Percentiles rank a stretch among this genome's conserved stretches.
phyloP scores from a whole-genome alignment of 1,140 invertebrate species.

The Bemisia tabaci region DNA sequence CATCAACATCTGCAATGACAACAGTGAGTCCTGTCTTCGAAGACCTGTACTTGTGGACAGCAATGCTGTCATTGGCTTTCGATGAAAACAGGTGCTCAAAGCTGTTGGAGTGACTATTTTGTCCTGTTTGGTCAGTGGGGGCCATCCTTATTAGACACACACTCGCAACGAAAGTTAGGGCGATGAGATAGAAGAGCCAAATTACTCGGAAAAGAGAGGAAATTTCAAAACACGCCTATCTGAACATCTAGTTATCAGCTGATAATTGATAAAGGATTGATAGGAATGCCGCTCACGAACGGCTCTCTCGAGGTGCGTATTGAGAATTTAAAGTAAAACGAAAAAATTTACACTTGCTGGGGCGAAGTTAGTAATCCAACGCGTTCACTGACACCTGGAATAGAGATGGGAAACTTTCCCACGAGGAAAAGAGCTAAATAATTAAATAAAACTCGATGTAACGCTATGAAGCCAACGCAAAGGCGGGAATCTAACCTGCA shows the following conservation, averaged over 20 bases:
- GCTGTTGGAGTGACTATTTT: background rate
- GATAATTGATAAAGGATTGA: no score
- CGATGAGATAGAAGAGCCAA: background rate
- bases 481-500: no score
- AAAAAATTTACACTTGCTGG: no score
- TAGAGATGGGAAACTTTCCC: no score
- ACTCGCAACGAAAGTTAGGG: background rate
- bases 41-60: conserved; percentile 69
- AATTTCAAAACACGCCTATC: background rate
- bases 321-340: no score
- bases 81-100: conserved; percentile 48
- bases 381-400: no score
- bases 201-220: background rate
- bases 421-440: no score
- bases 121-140: conserved; percentile 7
- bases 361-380: no score
- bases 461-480: no score
- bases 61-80: conserved; percentile 52
- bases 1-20: conserved; percentile 67
- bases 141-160: conserved; percentile 5
- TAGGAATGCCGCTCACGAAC: no score
- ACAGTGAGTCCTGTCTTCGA: conserved; percentile 61
- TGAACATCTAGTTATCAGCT: background rate
- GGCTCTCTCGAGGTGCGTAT: no score
- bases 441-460: no score